phyloP scores from a whole-genome alignment of 2,113 vertebrate species.

The Melanostigma gelatinosum region DNA sequence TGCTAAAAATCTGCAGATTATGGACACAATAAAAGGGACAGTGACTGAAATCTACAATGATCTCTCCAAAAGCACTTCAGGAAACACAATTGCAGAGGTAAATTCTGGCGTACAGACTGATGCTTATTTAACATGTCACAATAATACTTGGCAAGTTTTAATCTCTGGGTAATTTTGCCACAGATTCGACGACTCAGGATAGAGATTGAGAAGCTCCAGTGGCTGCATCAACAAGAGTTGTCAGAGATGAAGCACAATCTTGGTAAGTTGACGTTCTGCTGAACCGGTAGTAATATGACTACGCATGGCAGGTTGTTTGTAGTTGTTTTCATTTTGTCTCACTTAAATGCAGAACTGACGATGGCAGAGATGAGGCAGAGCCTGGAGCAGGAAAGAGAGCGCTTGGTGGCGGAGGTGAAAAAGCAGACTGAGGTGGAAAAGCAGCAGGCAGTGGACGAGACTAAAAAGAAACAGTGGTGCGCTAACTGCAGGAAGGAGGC shows the following conservation, averaged over 20 bases:
- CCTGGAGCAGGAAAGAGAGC: conserved; percentile 94
- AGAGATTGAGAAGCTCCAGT: conserved; percentile 97
- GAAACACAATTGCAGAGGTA: conserved; percentile 97
- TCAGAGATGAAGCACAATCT: conserved; percentile 98
- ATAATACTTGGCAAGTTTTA: not conserved
- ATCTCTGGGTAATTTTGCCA: not conserved
- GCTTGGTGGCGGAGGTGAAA: conserved; percentile 94
- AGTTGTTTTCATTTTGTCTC: not conserved
- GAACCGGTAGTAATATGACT: not conserved
- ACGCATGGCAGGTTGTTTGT: not conserved
- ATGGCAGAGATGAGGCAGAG: conserved; percentile 99
- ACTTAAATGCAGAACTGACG: conserved; percentile 87
- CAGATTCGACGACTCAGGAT: conserved; percentile 96
- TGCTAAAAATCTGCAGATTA: conserved; percentile 86
- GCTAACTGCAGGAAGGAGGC: conserved; percentile 98
- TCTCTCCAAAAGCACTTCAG: conserved; percentile 95
- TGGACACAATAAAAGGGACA: conserved; percentile 98
- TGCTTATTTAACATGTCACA: not conserved
- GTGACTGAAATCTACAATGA: conserved; percentile 99
- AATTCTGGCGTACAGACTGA: conserved; percentile 1
- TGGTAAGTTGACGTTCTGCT: conserved; percentile 78
- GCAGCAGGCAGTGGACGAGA: conserved; percentile 95
- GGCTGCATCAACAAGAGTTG: conserved; percentile 96
- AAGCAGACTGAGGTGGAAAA: conserved; percentile 95
- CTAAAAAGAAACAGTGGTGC: conserved; percentile 99